A percentile compares a stretch with the other conserved stretches of the same genome.
Conservation (phyloP, 2,888 invertebrate species). For the Cacoxenus indagator region DNA sequence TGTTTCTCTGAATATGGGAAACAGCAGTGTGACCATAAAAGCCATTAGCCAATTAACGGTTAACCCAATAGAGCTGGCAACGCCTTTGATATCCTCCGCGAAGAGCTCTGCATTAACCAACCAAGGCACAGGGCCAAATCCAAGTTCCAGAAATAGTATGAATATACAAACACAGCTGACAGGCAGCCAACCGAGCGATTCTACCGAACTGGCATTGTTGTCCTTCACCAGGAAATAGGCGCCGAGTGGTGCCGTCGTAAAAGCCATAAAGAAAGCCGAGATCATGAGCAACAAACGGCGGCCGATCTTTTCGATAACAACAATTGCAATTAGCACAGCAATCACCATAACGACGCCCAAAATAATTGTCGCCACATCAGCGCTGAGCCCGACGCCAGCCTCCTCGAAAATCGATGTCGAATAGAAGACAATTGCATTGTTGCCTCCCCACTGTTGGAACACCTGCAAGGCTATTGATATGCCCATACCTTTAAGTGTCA, state of each 20-base stretch:
- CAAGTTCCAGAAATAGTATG: constrained; percentile 82
- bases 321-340: constrained; percentile 76
- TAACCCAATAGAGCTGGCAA: constrained; percentile 81
- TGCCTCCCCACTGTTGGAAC: constrained; percentile 86
- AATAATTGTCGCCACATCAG: constrained; percentile 78
- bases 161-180: constrained; percentile 79
- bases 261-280: constrained; percentile 78
- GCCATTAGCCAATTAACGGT: constrained; percentile 83
- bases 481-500: constrained; percentile 75
- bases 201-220: constrained; percentile 62
- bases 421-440: constrained; percentile 85
- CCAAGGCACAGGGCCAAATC: constrained; percentile 83
- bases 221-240: constrained; percentile 74
- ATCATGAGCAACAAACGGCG: constrained; percentile 79
- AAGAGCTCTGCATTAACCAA: constrained; percentile 82
- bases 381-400: constrained; percentile 25
- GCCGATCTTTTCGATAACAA: constrained; percentile 83
- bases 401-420: constrained; percentile 78
- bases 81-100: constrained; percentile 79
- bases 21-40: constrained; percentile 81
- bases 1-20: constrained; percentile 72
- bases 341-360: constrained; percentile 82
- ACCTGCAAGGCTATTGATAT: constrained; percentile 84
- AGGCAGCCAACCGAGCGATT: constrained; percentile 78
- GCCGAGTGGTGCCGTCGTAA: constrained; percentile 77